Percentiles rank a stretch among this genome's conserved stretches.
phyloP scores from a whole-genome alignment of 2,797 vertebrate genomes.

The Gouania willdenowi region DNA sequence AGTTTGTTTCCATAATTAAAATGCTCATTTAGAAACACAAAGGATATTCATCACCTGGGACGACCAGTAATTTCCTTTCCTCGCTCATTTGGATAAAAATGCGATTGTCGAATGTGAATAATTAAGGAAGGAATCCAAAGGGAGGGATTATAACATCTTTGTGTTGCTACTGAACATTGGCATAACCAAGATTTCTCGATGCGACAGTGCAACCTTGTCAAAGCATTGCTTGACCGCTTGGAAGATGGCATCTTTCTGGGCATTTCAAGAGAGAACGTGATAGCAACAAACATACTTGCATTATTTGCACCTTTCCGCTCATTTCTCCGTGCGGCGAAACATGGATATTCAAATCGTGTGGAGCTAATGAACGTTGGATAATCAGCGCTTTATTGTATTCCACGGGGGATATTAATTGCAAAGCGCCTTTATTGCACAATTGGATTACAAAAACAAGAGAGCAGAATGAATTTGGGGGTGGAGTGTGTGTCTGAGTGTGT shows the following conservation, averaged over 20 bases:
- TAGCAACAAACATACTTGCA: slow-evolving; percentile 63
- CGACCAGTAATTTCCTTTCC: slow-evolving; percentile 49
- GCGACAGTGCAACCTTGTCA: slow-evolving; percentile 59
- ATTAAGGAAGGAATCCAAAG: slow-evolving; percentile 89
- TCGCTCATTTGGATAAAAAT: slow-evolving; percentile 68
- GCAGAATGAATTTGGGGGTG: slow-evolving; percentile 65
- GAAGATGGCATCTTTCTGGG: slow-evolving; percentile 91
- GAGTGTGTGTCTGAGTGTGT: slow-evolving; percentile 55
- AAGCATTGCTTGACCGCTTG: slow-evolving; percentile 84
- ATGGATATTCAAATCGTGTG: slow-evolving; percentile 84
- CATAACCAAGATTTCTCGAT: slow-evolving; percentile 73
- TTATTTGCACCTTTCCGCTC: slow-evolving; percentile 62
- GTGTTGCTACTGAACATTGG: slow-evolving; percentile 74
- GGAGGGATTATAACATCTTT: slow-evolving; percentile 82
- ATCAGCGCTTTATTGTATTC: slow-evolving; percentile 86
- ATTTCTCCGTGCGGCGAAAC: slow-evolving; percentile 78
- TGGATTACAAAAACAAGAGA: slow-evolving; percentile 94
- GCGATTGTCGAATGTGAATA: slow-evolving; percentile 84
- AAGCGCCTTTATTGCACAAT: slow-evolving; percentile 90
- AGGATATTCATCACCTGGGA: slow-evolving; percentile 60
- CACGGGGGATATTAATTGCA: slow-evolving; percentile 86
- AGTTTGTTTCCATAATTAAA: slow-evolving; percentile 64
- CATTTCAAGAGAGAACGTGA: slow-evolving; percentile 58
- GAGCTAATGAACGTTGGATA: slow-evolving; percentile 96
- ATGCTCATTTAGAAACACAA: slow-evolving; percentile 69